Evolutionary conservation across 1,140 invertebrate species (phyloP), one percentile per base, ranked within the genome.

Genomic region (Meloidogyne chitwoodi): DNA sequence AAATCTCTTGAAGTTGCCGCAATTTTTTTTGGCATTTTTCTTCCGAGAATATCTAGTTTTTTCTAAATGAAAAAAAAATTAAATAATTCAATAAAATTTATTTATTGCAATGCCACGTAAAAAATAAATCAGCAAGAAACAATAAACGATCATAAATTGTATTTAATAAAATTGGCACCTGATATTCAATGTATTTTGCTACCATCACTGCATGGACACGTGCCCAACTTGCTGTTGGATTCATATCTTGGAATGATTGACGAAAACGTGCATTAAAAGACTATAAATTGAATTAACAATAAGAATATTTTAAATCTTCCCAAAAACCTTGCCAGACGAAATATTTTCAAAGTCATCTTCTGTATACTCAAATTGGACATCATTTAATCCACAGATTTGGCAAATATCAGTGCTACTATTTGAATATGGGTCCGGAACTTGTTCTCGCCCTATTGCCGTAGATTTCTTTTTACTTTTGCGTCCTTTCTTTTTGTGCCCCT

Each of bases 341-440:
- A 80, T 80, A 26, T 56, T 61, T 27, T 78, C 76, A 41, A 71
- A 80, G 29, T 82, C 79, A 22, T 80, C 75, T 3, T 83, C 79
- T n/a, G 31, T 74, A 75, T 80, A 80, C 8, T 82, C 80, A 71
- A 83, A 63, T 22, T 82, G 66, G 8, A 81, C 26, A 67, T 80
- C 68, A n/a, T 16, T 74, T 14, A 80, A n/a, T 0, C 81, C 67
- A 29, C 80, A 27, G 31, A 56, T 41, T 6, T 41, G 41, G 65
- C 79, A 80, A 12, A 82, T 24, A 65, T 80, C 79, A n/a, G 24
- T 29, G 24, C 77, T 80, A 44, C 62, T 69, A 27, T 73, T 34
- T 19, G 41, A 11, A 56, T 72, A 72, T 10, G 77, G 78, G 26
- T 78, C 77, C n/a, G 77, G 77, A 70, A 78, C 8, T 19, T 38